Percentiles rank a stretch among this genome's conserved stretches.
These are phyloP conservation scores for Mastigias papua DNA, from an alignment of 30 jellyfish, hydroid and myxozoan genomes.

Conservation along the genomic window DNA sequence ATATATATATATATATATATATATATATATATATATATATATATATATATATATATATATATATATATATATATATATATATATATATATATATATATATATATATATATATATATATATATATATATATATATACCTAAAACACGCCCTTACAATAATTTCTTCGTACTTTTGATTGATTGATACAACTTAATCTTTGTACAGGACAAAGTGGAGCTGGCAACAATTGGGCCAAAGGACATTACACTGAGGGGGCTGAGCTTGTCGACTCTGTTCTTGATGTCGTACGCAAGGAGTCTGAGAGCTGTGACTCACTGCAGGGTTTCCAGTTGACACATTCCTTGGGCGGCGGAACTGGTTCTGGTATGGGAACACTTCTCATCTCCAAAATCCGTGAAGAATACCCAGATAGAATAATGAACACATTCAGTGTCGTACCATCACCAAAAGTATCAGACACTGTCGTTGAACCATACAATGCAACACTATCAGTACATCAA, in stretches of 20 bases:
- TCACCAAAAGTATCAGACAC: constrained; percentile 99
- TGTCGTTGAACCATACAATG: constrained; percentile 97
- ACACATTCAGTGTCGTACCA: constrained; percentile 92
- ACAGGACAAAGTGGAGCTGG: constrained; percentile 98
- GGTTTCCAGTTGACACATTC: constrained; percentile 96
- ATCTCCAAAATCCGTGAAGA: constrained; percentile 94
- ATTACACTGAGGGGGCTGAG: constrained; percentile 97
- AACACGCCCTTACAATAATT: too few relatives aligned
- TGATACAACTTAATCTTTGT: neutral
- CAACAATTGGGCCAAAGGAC: constrained; percentile 98
- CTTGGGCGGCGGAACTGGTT: constrained; percentile 97
- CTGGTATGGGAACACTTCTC: constrained; percentile 97
- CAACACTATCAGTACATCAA: constrained; percentile 90
- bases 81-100: too few relatives aligned
- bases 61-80: too few relatives aligned
- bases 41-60: too few relatives aligned
- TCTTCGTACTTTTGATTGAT: neutral
- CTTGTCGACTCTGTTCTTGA: constrained; percentile 87
- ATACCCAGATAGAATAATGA: constrained; percentile 95
- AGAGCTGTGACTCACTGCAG: constrained; percentile 90
- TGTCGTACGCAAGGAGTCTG: constrained; percentile 89
- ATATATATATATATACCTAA: too few relatives aligned
- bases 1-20: too few relatives aligned
- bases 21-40: too few relatives aligned
- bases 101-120: too few relatives aligned